A percentile compares a stretch with the other conserved stretches of the same genome.
These are phyloP conservation scores for Ameiurus melas DNA, from an alignment of 2,113 vertebrate genomes.

Conservation along the genomic window DNA sequence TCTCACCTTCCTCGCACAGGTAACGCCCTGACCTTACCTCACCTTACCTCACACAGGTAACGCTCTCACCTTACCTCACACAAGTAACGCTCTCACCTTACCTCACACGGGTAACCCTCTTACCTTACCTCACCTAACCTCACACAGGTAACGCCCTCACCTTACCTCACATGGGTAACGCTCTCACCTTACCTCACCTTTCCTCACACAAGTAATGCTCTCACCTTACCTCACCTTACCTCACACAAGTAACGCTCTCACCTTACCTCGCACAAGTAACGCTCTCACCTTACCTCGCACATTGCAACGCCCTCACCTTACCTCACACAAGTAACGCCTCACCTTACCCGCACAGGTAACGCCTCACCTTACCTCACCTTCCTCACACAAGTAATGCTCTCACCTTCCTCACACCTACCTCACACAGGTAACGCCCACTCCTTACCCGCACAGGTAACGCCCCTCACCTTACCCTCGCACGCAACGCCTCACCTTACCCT, in stretches of 20 bases:
- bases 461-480: too few species aligned
- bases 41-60: neutral
- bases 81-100: too few species aligned
- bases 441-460: too few species aligned
- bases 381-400: neutral
- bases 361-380: neutral
- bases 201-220: neutral
- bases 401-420: neutral
- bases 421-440: neutral
- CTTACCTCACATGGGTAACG: neutral
- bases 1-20: neutral
- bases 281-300: too few species aligned
- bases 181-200: too few species aligned
- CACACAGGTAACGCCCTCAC: neutral
- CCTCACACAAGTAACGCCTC: too few species aligned
- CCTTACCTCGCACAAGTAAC: neutral
- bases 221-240: neutral
- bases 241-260: neutral
- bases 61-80: too few species aligned
- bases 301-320: neutral
- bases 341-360: neutral
- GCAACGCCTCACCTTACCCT: too few species aligned
- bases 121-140: too few species aligned
- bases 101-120: neutral
- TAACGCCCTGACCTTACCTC: neutral